These are phyloP conservation scores for Zosterops hypoxanthus DNA, from an alignment of 2,113 vertebrate species.

Conservation along the genomic window DNA sequence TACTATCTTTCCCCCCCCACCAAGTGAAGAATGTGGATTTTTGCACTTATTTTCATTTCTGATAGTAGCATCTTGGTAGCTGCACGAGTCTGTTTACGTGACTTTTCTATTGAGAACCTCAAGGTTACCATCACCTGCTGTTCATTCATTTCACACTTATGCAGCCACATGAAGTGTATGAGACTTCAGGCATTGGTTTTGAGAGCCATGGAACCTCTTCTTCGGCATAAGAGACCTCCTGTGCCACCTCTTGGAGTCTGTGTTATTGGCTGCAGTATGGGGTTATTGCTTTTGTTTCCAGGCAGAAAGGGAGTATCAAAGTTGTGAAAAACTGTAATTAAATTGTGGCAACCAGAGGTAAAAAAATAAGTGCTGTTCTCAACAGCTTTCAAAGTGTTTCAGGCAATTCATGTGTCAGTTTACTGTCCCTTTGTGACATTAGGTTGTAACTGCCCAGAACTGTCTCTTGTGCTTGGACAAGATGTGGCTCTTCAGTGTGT, in stretches of 20 bases:
- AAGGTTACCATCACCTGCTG: background rate
- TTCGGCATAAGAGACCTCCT: background rate
- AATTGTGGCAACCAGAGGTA: background rate
- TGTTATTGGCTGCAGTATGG: background rate
- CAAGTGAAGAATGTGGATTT: background rate
- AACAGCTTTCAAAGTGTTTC: background rate
- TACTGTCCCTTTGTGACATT: background rate
- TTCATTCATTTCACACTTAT: background rate
- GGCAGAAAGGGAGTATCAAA: background rate
- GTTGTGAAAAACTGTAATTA: background rate
- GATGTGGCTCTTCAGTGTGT: background rate
- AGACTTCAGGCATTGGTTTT: background rate
- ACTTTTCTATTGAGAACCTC: background rate
- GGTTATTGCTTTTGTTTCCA: background rate
- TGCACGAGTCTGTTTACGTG: accelerated
- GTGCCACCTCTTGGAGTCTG: background rate
- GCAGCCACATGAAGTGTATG: background rate
- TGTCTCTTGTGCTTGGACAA: background rate
- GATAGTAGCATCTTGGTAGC: background rate
- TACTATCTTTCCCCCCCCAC: accelerated
- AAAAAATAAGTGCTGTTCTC: background rate
- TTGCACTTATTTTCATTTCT: background rate
- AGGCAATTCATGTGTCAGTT: background rate
- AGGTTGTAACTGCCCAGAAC: background rate
- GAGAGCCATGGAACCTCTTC: background rate